These are phyloP conservation scores for Chondrilla cf. caribensis DNA, from an alignment of 37 sponge, comb jelly and placozoan genomes.

Conservation along the genomic window DNA sequence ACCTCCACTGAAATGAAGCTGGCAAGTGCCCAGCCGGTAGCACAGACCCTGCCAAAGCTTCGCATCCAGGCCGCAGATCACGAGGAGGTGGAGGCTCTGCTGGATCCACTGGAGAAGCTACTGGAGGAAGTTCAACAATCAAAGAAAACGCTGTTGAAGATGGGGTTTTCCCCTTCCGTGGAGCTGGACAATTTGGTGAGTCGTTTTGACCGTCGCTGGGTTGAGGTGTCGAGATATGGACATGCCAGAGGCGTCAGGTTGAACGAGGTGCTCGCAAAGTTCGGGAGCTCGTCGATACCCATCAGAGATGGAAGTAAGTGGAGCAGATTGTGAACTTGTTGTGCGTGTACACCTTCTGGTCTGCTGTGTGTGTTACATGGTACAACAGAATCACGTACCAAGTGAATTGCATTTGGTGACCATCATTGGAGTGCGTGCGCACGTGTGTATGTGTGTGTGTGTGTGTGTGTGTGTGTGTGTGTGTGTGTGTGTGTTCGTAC, in stretches of 20 bases:
- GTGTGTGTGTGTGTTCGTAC: too few species aligned
- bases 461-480: too few species aligned
- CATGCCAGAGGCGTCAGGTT: neutral
- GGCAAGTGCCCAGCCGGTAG: slow-evolving; percentile 24
- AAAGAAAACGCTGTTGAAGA: slow-evolving; percentile 7
- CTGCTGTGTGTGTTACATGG: too few species aligned
- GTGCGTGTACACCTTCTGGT: too few species aligned
- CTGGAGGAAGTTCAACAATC: slow-evolving; percentile 34
- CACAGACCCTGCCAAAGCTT: slow-evolving; percentile 13
- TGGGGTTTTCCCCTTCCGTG: neutral
- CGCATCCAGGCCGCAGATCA: neutral
- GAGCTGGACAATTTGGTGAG: slow-evolving; percentile 49
- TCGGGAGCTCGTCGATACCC: neutral
- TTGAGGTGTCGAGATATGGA: slow-evolving; percentile 13
- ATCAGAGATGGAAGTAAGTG: slow-evolving; percentile 17
- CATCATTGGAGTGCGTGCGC: too few species aligned
- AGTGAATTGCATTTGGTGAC: too few species aligned
- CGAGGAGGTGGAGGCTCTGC: neutral
- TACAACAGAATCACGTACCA: too few species aligned
- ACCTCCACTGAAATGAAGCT: slow-evolving; percentile 30
- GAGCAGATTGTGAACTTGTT: neutral
- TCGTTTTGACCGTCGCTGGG: slow-evolving; percentile 53
- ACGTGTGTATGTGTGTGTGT: too few species aligned
- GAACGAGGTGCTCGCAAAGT: slow-evolving; percentile 6
- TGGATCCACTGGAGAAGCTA: slow-evolving; percentile 32